Base-by-base conservation (phyloP, 2,113 vertebrate species). In the Phalacrocorax brasilianus region DNA sequence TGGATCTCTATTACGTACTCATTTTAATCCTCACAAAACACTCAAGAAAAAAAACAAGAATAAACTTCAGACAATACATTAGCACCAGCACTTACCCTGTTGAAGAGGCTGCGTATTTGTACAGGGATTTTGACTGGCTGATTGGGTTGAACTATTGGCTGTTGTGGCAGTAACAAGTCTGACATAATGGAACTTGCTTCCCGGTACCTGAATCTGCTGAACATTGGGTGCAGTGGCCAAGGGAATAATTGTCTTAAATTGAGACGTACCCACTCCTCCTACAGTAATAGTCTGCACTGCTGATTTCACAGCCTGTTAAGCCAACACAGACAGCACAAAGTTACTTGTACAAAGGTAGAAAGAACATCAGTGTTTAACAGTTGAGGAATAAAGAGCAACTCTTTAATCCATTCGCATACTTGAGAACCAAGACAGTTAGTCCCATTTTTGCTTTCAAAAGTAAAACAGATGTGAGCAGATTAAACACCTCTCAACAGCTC, bases 201-300 rank as follows among this genome's bases (percentile, higher is more conserved):
- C 99, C 49, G 99, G 99, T 86, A 99, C 99, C 98, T 99, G 99
- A 91, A 99, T 99, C 97, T 99, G 99, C 97, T 99, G 99, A 92
- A 99, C 99, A 47, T 99, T 99, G 12, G 99, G 98, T 85, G 99
- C 99, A 42, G 98, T 98, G 93, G 99, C 97, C 98, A 99, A 97
- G 9, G 99, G 99, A 98, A 99, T 99, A 97, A 99, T 99, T 88
- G 99, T 99, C 98, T 99, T 99, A 97, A 99, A 99, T 50, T 99
- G 99, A 85, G 99, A 98, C 49, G 98, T 96, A 67, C 97, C 96
- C 88, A 99, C 98, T 80, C 99, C 99, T 80, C 99, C 99, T 68
- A 99, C 98, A 40, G 99, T 96, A 97, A 99, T 98, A 44, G 99
- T 98, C 97, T 99, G 99, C 62, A 99, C 98, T 32, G 98, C 94